A percentile compares a stretch with the other conserved stretches of the same genome.
Conservation (phyloP, 2,888 invertebrate genomes). For the Eubasilissa splendida region DNA sequence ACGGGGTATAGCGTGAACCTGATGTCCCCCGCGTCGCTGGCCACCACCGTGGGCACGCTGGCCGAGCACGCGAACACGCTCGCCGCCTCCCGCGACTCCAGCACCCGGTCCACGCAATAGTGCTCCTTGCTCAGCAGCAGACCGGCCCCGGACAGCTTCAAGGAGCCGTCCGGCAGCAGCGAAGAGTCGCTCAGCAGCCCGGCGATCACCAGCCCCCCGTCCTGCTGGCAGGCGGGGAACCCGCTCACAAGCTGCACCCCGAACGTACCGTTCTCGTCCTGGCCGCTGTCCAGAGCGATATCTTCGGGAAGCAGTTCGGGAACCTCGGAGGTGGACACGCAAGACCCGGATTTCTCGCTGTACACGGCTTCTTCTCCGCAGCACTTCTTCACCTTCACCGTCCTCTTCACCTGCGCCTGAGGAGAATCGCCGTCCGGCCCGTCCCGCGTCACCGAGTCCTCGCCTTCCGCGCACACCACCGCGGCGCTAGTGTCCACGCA, state of each 20-base stretch:
- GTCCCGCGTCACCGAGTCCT: constrained; percentile 61
- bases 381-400: constrained; percentile 75
- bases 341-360: constrained; percentile 72
- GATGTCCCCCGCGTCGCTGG: constrained; percentile 64
- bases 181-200: constrained; percentile 72
- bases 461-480: constrained; percentile 73
- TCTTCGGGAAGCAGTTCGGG: constrained; percentile 64
- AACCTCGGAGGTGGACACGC: constrained; percentile 63
- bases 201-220: constrained; percentile 73
- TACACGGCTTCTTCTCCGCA: constrained; percentile 79
- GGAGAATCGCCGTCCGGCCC: constrained; percentile 60
- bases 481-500: constrained; percentile 81
- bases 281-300: constrained; percentile 60
- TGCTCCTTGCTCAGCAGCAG: constrained; percentile 65
- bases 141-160: constrained; percentile 68
- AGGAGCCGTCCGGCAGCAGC: constrained; percentile 72
- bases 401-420: constrained; percentile 63
- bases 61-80: constrained; percentile 78
- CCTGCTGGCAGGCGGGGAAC: constrained; percentile 72
- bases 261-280: constrained; percentile 63
- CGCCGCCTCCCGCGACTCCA: constrained; percentile 67
- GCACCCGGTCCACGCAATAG: constrained; percentile 68
- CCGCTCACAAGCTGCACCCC: constrained; percentile 64
- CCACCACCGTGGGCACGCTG: constrained; percentile 65
- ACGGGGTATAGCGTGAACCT: constrained; percentile 84